Evolutionary conservation across 2,113 vertebrate genomes (phyloP).

Genomic region (Pseudorasbora parva): DNA sequence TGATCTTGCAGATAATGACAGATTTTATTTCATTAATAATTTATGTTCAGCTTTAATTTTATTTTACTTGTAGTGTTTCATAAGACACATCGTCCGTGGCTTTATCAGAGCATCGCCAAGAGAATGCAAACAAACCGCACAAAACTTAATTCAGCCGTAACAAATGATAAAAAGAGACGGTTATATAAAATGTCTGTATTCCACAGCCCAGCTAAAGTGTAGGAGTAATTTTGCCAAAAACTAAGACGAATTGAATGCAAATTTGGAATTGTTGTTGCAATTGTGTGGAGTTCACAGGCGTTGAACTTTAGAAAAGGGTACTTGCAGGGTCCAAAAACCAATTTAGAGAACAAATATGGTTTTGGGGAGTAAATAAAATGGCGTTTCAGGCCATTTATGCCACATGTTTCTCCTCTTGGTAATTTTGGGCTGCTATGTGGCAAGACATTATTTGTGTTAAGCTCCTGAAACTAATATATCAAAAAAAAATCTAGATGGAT

Average conservation of each 20-base stretch:
- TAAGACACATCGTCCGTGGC: not conserved
- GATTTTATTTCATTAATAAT: slow-evolving; percentile 41
- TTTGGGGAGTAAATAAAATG: not conserved
- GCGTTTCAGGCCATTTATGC: slow-evolving; percentile 7
- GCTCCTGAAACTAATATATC: not conserved
- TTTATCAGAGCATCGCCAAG: slow-evolving; percentile 20
- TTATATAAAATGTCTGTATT: slow-evolving; percentile 16
- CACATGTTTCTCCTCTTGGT: not conserved
- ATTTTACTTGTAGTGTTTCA: slow-evolving; percentile 5
- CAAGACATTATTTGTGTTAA: not conserved
- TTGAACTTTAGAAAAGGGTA: not conserved
- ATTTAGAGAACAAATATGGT: not conserved
- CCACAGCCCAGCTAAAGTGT: not conserved
- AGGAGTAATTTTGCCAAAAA: not conserved
- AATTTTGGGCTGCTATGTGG: not conserved
- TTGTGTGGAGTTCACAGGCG: not conserved
- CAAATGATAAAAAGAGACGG: not conserved
- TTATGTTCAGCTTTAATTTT: slow-evolving; percentile 14
- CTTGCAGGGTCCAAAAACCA: not conserved
- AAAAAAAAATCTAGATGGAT: not conserved
- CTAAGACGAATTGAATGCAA: slow-evolving; percentile 4
- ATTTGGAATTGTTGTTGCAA: slow-evolving; percentile 5
- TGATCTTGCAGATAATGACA: slow-evolving; percentile 20
- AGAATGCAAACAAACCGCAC: slow-evolving; percentile 19
- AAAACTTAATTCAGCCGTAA: not conserved